Base-by-base conservation (phyloP, 2,113 vertebrate genomes). In the Cyanoderma ruficeps region DNA sequence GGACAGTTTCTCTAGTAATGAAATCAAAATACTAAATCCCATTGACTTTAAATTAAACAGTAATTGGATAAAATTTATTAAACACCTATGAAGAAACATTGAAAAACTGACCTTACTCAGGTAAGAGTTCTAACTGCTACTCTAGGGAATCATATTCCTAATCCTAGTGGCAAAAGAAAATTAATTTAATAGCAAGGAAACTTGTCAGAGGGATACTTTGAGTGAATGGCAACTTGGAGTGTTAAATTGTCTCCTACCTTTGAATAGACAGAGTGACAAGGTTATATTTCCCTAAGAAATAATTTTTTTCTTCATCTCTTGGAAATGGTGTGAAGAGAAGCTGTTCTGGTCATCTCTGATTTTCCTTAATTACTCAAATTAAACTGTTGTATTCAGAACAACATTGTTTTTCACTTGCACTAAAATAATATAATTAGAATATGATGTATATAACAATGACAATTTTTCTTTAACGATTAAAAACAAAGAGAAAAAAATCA, bases 61-160 rank as follows among this genome's bases (percentile, higher is more conserved):
- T 77, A 89, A 94, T 87, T 90, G 53, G 41, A 79, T 57, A 80
- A 90, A 90, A 85, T 35, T 53, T 83, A 78, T 85, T 79, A 94
- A 93, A 64, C 22, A 60, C 4, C 37, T 83, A 27, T 44, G 37
- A 88, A 93, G n/a, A 94, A 78, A 84, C 33, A 7, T 53, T 76
- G 75, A 52, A 88, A 92, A 83, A 31, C 19, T 80, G 86, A 80
- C 57, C 70, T 93, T 90, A 80, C n/a, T 68, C 33, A 86, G 37
- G 35, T 86, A 52, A 52, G 49, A 72, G n/a, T 53, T 90, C 37
- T 72, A 80, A 71, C 20, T 12, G 37, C 27, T 57, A n/a, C 49
- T 69, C 31, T 60, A 60, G 55, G 72, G 31, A 94, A 86, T 89
- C 22, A 72, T 80, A 61, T 37, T 83, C 65, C 44, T 72, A 88